Conservation (phyloP, 2,113 vertebrate genomes). For the chimpanzee (Pan troglodytes) region NHGRI_mPanTro3-v2.1_pri NC_072416.2:83976001-83976500, state of each 20-base stretch:
- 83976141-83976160: not conserved
- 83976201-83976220: not conserved
- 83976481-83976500: rapidly evolving
- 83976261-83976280: not conserved
- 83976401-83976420: too few species aligned
- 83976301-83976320: not conserved
- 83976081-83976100: too few species aligned
- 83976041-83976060: too few species aligned
- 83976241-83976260: not conserved
- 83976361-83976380: rapidly evolving
- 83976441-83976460: not conserved
- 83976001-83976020: too few species aligned
- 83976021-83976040: too few species aligned
- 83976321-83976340: not conserved
- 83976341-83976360: not conserved
- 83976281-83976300: not conserved
- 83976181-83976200: not conserved
- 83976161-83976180: not conserved
- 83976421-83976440: too few species aligned
- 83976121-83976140: too few species aligned
- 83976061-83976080: too few species aligned
- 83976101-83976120: too few species aligned
- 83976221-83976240: not conserved
- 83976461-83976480: not conserved
- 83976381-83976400: not conserved